Evolutionary conservation across 2,888 invertebrate genomes (phyloP).

Genomic region (Operophtera brumata): DNA sequence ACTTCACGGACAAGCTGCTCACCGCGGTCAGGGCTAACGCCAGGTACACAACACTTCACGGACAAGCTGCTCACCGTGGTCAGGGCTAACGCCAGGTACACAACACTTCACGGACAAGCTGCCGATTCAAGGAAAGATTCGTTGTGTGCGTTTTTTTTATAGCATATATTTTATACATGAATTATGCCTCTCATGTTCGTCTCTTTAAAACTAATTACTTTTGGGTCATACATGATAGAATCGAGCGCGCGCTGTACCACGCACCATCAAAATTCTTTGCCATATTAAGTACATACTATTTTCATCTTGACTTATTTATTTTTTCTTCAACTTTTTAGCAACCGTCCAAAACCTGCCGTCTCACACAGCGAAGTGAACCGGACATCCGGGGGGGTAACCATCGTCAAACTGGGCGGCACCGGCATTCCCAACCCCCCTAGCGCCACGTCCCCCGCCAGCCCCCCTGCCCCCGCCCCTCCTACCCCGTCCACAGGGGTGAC

Average conservation of each 20-base stretch:
- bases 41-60: conserved; percentile 44
- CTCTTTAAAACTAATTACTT: too few species aligned
- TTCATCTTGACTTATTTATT: too few species aligned
- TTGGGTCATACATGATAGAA: too few species aligned
- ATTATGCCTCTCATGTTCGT: too few species aligned
- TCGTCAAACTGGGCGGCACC: conserved; percentile 85
- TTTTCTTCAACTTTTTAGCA: conserved; percentile 36
- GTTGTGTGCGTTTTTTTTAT: too few species aligned
- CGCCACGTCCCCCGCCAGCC: conserved; percentile 39
- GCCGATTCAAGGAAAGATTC: too few species aligned
- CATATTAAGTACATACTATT: too few species aligned
- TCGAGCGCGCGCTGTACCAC: too few species aligned
- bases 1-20: conserved; percentile 37
- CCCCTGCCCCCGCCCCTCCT: conserved; percentile 45
- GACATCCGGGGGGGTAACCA: conserved; percentile 88
- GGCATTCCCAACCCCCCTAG: conserved; percentile 19
- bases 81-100: conserved; percentile 81
- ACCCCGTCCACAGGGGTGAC: conserved; percentile 26
- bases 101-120: neutral
- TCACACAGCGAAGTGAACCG: conserved; percentile 83
- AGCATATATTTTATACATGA: too few species aligned
- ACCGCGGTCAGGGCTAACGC: conserved; percentile 84
- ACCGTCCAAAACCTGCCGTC: conserved; percentile 58
- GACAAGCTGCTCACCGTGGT: conserved; percentile 73
- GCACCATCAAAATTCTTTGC: too few species aligned